These are phyloP conservation scores for Mylabris sibirica DNA, from an alignment of 2,888 invertebrate species.

Conservation along the genomic window DNA sequence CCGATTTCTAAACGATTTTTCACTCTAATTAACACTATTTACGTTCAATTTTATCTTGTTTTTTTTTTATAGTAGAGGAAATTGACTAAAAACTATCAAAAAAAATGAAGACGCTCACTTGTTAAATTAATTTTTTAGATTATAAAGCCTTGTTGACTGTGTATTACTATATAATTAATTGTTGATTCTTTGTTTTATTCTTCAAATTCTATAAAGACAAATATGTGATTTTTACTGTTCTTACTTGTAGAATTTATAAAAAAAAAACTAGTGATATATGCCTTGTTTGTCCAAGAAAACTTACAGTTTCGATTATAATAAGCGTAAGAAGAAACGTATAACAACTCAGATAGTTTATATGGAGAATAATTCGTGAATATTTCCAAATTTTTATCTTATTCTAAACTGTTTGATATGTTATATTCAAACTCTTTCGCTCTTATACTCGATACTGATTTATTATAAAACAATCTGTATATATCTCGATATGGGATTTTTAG, in stretches of 20 bases:
- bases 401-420: too few species aligned
- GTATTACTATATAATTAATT: background rate
- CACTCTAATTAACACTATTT: background rate
- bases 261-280: background rate
- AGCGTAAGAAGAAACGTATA: too few species aligned
- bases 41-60: background rate
- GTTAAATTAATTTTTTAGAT: conserved; percentile 24
- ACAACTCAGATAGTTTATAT: too few species aligned
- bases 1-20: background rate
- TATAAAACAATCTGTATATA: too few species aligned
- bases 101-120: conserved; percentile 18
- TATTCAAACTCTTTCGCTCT: too few species aligned
- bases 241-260: conserved; percentile 15
- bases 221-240: conserved; percentile 27
- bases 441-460: too few species aligned
- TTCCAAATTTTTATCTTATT: too few species aligned
- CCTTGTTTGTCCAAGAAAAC: background rate
- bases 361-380: too few species aligned
- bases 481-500: background rate
- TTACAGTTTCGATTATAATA: background rate
- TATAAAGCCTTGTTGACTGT: conserved; percentile 25
- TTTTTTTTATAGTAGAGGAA: background rate
- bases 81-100: background rate
- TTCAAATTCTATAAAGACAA: conserved; percentile 14
- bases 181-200: background rate